These are phyloP conservation scores for Acanthornis magna DNA, from an alignment of 2,797 vertebrate genomes.

Conservation along the genomic window DNA sequence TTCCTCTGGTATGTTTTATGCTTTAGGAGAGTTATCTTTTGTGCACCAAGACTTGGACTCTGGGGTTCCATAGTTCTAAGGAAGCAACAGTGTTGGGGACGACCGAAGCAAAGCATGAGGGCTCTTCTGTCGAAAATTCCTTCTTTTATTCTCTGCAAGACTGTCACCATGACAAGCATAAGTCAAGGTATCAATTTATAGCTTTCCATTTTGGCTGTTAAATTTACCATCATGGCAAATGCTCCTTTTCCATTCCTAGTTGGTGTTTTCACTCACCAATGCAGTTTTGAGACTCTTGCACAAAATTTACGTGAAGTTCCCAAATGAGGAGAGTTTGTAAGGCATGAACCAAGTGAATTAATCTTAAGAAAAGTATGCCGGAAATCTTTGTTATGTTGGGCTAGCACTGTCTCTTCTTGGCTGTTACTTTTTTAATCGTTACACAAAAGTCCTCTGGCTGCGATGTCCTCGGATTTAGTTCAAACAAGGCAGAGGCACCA, in stretches of 20 bases:
- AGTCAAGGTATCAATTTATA: not conserved
- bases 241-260: not conserved
- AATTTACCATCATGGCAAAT: not conserved
- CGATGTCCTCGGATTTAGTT: fast-evolving
- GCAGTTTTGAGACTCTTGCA: not conserved
- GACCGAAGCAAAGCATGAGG: not conserved
- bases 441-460: not conserved
- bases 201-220: not conserved
- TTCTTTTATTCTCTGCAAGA: not conserved
- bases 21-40: not conserved
- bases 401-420: not conserved
- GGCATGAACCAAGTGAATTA: not conserved
- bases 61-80: not conserved
- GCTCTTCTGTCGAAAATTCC: not conserved
- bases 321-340: not conserved
- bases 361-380: not conserved
- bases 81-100: not conserved
- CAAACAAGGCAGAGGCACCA: not conserved
- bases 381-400: not conserved
- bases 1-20: not conserved
- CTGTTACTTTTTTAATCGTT: not conserved
- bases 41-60: not conserved
- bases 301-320: not conserved
- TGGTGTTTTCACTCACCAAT: not conserved
- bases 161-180: not conserved